Evolutionary conservation across 2,888 invertebrate species (phyloP).

Genomic region (Athalia circularis): DNA sequence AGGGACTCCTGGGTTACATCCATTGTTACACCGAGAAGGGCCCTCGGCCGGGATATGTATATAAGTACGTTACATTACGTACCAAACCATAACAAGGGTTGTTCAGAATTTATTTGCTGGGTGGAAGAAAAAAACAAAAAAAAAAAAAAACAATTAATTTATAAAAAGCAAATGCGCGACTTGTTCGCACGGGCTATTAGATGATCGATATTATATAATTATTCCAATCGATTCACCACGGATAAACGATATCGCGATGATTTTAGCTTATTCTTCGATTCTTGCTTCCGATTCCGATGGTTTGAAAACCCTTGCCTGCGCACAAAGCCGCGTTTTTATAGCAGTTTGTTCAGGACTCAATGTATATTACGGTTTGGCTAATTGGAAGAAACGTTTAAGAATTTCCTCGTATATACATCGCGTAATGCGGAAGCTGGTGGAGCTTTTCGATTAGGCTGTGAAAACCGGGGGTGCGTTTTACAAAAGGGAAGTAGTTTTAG

Average conservation of each 20-base stretch:
- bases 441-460: no score
- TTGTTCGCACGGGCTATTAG: no score
- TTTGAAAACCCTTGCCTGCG: slow-evolving; percentile 1
- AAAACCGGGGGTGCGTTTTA: no score
- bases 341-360: not conserved
- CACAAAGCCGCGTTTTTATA: not conserved
- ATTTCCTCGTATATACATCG: not conserved
- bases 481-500: not conserved
- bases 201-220: no score
- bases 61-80: slow-evolving; percentile 65
- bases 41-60: slow-evolving; percentile 53
- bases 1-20: slow-evolving; percentile 57
- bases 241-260: no score
- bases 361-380: slow-evolving; percentile 12
- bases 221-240: no score
- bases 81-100: slow-evolving; percentile 61
- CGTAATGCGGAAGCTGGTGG: no score
- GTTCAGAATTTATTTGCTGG: slow-evolving; percentile 67
- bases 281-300: no score
- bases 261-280: no score
- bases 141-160: slow-evolving; percentile 63
- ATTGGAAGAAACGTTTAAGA: slow-evolving; percentile 39
- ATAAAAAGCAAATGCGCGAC: slow-evolving; percentile 48
- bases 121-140: slow-evolving; percentile 41
- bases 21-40: slow-evolving; percentile 66